These are phyloP conservation scores for Aphelinus certus DNA, from an alignment of 1,140 invertebrate genomes.

Conservation along the genomic window DNA sequence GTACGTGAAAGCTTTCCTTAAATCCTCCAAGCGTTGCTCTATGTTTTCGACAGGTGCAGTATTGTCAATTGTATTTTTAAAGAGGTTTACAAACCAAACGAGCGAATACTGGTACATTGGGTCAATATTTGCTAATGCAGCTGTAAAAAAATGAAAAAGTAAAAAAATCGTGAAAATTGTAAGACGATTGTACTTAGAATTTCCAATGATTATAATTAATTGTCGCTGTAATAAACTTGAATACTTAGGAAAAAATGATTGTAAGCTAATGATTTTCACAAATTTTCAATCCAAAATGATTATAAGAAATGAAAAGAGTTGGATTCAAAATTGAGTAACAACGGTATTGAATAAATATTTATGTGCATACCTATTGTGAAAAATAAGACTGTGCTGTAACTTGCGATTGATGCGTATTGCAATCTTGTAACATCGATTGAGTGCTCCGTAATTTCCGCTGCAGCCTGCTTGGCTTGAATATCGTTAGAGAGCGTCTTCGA, in stretches of 20 bases:
- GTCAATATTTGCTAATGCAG: constrained; percentile 90
- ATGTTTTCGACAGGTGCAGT: constrained; percentile 88
- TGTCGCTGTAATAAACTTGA: no score
- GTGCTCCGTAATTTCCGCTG: constrained; percentile 87
- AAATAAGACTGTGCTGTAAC: constrained; percentile 89
- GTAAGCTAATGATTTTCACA: no score
- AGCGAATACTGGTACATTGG: constrained; percentile 98
- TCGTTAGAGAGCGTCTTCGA: constrained; percentile 90
- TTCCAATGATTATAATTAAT: no score
- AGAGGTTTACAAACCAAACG: constrained; percentile 93
- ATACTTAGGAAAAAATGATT: no score
- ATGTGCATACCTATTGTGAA: constrained; percentile 81
- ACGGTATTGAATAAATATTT: neutral
- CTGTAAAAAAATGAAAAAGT: constrained; percentile 55
- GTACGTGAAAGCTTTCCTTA: constrained; percentile 87
- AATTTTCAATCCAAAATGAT: constrained; percentile 20
- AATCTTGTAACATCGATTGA: constrained; percentile 84
- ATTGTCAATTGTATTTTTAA: constrained; percentile 88
- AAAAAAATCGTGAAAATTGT: no score
- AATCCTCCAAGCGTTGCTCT: constrained; percentile 74
- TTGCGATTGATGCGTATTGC: constrained; percentile 89
- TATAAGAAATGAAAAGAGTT: neutral
- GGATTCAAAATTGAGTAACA: no score
- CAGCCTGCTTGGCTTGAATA: constrained; percentile 88
- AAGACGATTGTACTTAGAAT: no score